Conservation (phyloP, 2,888 invertebrate genomes). For the Drosophila lacicola region DNA sequence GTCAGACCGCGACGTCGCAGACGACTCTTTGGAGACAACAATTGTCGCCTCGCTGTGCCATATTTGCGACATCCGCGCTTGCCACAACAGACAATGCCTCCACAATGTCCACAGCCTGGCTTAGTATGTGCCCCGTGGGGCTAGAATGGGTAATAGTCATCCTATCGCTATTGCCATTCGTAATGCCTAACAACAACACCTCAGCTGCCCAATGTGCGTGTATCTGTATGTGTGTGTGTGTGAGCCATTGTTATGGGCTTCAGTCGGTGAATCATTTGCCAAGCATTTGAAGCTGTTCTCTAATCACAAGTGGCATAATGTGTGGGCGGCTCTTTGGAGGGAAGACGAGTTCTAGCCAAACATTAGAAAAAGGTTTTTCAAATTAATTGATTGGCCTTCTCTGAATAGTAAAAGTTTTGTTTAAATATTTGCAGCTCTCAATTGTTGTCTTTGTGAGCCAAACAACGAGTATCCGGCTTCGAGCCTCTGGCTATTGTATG, state of each 20-base stretch:
- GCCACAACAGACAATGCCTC: slow-evolving; percentile 48
- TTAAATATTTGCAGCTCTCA: neutral
- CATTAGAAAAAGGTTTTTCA: neutral
- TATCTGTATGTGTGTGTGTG: neutral
- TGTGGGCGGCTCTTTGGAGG: no score
- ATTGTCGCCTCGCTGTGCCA: slow-evolving; percentile 82
- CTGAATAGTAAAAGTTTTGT: neutral
- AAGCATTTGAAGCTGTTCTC: slow-evolving; percentile 36
- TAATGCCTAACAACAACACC: slow-evolving; percentile 30
- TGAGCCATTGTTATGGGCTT: slow-evolving; percentile 18
- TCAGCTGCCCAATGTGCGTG: no score
- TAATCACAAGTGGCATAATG: slow-evolving; percentile 69
- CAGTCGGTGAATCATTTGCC: slow-evolving; percentile 58
- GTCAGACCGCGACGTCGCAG: slow-evolving; percentile 40
- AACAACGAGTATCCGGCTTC: no score
- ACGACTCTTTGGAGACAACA: slow-evolving; percentile 81
- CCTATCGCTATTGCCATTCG: slow-evolving; percentile 14
- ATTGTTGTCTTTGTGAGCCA: neutral
- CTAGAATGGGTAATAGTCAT: slow-evolving; percentile 28
- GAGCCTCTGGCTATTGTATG: no score
- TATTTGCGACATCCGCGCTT: slow-evolving; percentile 69
- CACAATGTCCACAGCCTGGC: slow-evolving; percentile 15
- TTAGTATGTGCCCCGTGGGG: slow-evolving; percentile 52
- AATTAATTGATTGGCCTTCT: slow-evolving; percentile 5
- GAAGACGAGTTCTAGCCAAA: neutral